phyloP scores from a whole-genome alignment of 1,140 invertebrate species.

The Nasonia giraulti region DNA sequence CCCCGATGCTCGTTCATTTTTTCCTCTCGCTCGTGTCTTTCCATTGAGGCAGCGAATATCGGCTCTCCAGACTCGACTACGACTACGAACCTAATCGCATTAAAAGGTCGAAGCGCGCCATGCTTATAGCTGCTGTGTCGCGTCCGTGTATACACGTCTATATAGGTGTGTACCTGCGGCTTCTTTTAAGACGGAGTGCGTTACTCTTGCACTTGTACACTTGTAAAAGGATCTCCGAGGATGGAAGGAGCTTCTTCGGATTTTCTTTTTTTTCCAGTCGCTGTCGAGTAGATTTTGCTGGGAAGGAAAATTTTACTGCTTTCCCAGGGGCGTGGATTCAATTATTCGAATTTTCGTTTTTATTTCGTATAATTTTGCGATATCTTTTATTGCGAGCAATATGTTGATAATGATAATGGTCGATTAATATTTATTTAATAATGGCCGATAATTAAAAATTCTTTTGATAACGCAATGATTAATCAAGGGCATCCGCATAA shows the following conservation, averaged over 20 bases:
- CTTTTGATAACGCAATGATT: too few species aligned
- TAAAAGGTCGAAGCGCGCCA: slow-evolving; percentile 53
- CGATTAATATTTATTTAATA: too few species aligned
- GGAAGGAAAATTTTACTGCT: too few species aligned
- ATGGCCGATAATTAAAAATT: too few species aligned
- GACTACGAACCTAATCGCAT: slow-evolving; percentile 53
- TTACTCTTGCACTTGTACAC: background rate
- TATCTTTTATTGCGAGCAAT: too few species aligned
- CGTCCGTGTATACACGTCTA: background rate
- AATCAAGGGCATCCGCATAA: too few species aligned
- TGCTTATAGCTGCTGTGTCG: background rate
- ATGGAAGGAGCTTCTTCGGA: background rate
- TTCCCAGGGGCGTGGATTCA: too few species aligned
- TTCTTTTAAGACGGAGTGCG: too few species aligned
- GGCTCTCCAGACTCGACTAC: background rate
- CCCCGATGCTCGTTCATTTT: background rate
- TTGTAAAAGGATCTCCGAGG: too few species aligned
- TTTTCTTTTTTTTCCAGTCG: background rate
- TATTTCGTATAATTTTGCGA: too few species aligned
- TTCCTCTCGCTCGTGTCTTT: background rate
- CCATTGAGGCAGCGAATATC: background rate
- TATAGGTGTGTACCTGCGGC: background rate
- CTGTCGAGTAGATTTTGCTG: background rate
- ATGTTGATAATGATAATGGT: too few species aligned
- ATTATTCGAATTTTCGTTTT: too few species aligned